Evolutionary conservation across 2,113 vertebrate species (phyloP).

Genomic region (Eublepharis macularius): DNA sequence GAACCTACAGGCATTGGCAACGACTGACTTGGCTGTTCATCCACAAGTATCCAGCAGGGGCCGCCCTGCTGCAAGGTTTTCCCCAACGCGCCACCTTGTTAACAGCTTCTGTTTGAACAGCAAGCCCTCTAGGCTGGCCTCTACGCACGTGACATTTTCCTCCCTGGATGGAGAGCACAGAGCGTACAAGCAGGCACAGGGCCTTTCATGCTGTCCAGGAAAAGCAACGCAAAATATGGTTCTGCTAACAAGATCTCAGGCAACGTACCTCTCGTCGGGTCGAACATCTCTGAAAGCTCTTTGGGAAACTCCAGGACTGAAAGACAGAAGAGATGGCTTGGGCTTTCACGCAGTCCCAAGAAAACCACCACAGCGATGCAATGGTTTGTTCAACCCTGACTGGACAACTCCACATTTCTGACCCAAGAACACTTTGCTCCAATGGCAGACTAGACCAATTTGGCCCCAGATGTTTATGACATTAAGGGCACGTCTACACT

Average conservation of each 20-base stretch:
- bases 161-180: background rate
- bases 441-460: background rate
- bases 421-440: background rate
- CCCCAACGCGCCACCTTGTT: too few species aligned
- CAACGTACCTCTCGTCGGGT: constrained; percentile 91
- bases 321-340: constrained; percentile 61
- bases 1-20: too few species aligned
- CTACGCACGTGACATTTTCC: too few species aligned
- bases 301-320: constrained; percentile 94
- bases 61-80: too few species aligned
- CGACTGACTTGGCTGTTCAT: background rate
- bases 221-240: background rate
- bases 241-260: background rate
- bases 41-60: background rate
- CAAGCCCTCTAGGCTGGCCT: background rate
- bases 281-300: constrained; percentile 98
- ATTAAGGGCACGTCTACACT: too few species aligned
- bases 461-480: background rate
- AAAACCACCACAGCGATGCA: background rate
- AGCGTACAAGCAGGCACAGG: background rate
- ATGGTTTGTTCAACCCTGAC: background rate
- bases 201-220: constrained; percentile 23
- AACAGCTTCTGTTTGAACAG: background rate
- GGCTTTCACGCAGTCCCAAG: background rate
- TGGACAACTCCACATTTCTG: too few species aligned